Conservation (phyloP, 2,888 invertebrate species). For the Crioceris asparagi region DNA sequence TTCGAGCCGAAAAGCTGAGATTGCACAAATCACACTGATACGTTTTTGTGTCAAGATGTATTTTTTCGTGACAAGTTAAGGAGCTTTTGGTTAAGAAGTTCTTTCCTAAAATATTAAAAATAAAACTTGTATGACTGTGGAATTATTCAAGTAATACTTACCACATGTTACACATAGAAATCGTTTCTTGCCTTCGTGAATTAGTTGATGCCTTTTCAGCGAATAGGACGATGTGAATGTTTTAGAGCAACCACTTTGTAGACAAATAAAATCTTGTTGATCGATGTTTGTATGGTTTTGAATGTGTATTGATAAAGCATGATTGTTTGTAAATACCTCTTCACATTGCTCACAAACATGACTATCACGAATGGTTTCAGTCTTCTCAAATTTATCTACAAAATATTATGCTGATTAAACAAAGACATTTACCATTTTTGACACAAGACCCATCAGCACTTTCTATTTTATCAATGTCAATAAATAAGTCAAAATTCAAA, state of each 20-base stretch:
- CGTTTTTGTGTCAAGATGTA: conserved; percentile 23
- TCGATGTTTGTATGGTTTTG: no score
- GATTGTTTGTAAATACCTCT: no score
- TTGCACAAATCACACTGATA: conserved; percentile 26
- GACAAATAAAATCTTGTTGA: conserved; percentile 16
- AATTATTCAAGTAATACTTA: conserved; percentile 11
- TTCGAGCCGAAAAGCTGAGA: conserved; percentile 26
- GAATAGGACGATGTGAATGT: conserved; percentile 20
- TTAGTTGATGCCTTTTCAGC: conserved; percentile 23
- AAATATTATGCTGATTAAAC: no score
- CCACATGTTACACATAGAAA: conserved; percentile 30
- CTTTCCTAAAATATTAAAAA: conserved; percentile 23
- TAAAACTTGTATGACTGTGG: no score
- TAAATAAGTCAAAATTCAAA: no score
- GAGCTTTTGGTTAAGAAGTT: conserved; percentile 28
- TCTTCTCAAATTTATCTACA: no score
- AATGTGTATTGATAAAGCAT: no score
- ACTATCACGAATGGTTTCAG: no score
- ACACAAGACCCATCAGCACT: no score
- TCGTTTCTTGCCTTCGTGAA: conserved; percentile 24
- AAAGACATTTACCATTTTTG: no score
- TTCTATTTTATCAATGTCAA: no score
- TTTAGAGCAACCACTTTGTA: conserved; percentile 22
- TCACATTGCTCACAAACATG: no score
- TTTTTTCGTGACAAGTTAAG: conserved; percentile 29